Base-by-base conservation (phyloP, 2,888 invertebrate species). In the Cheilosia variabilis region DNA sequence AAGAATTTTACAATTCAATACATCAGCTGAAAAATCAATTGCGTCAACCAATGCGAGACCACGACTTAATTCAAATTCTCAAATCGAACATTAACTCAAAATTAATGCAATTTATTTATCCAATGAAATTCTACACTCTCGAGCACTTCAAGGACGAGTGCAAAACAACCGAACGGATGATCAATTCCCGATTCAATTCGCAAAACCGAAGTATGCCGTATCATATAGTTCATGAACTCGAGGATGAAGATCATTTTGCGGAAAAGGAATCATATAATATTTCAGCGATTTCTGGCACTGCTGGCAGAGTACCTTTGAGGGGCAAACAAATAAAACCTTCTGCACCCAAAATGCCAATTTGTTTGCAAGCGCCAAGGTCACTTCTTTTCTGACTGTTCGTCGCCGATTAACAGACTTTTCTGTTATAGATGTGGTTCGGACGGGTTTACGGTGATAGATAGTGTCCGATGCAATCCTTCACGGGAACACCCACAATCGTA, bases 71-170 rank as follows among this genome's bases (percentile, higher is more conserved):
- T 24, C 52, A 73, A 15, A 62, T 62, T 1, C 41, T 73, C 4
- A 60, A 52, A 15, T 24, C 52, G 13, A 73, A 63, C 13, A 17
- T 73, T 2, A 62, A 57, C 27, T 31, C 27, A 10, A 31, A 31
- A 5, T 52, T 73, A 22, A n/a, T 45, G 53, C 37, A 73, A 31
- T n/a, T 62, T 10, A 27, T 73, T 1, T 73, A 62, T 41, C 53
- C 60, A 4, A 63, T 63, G 37, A 31, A 31, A 1, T 34, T 53
- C 34, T 45, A 72, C 31, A 31, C 50, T n/a, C 45, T 72, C 13
- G 60, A 72, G 2, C 17, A 58, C 6, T 58, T 60, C 9, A n/a
- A 41, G 13, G 34, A 47, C 15, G 72, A 60, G 60, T 41, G 52
- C 10, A 10, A 41, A 4, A 58, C 41, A n/a, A 63, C 73, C 0